Base-by-base conservation (phyloP, 2,888 invertebrate species). In the Gymnoscelis rufifasciata region DNA sequence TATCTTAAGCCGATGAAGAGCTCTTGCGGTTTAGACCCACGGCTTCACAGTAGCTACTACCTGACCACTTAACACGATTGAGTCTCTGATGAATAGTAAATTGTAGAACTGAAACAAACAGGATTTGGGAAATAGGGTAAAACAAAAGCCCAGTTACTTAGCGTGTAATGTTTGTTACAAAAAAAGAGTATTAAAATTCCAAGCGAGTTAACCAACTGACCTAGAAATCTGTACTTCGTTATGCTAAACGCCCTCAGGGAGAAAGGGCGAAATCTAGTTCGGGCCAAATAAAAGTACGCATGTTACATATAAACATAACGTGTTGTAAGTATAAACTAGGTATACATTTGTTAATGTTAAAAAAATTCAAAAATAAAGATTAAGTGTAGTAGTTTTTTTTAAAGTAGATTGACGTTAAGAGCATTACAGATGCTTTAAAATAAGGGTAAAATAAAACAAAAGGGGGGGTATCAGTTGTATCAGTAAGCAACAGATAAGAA, bases 21-120 rank as follows among this genome's bases (percentile, higher is more conserved):
- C 50, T 37, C 57, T 63, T 45, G 47, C 43, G 47, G 43, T 47
- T 57, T 40, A 55, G 56, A 51, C 48, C 57, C 51, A 14, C 6
- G 35, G 13, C 2, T 11, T 5, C 31, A 42, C 11, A 38, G 28
- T 13, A 45, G 37, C 57, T 52, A 48, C 24, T 19, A 67, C 65
- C 65, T 62, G 66, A 56, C 66, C 73, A 75, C 70, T 76, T 65
- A 66, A 51, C 56, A 35, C 51, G 62, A 71, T 74, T 69, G 68
- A 54, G 47, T 56, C 56, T 48, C 48, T 30, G 24, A 46, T 23
- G 56, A 56, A 66, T 64, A 28, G 11, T 30, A 55, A 56, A 60
- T 64, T 59, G 65, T 70, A 67, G 64, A 52, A 63, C 51, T 31
- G 13, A 44, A 38, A 42, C 52, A 54, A 66, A 59, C 58, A 52